phyloP scores from a whole-genome alignment of 2,797 vertebrate genomes.

The Ispidina picta region DNA sequence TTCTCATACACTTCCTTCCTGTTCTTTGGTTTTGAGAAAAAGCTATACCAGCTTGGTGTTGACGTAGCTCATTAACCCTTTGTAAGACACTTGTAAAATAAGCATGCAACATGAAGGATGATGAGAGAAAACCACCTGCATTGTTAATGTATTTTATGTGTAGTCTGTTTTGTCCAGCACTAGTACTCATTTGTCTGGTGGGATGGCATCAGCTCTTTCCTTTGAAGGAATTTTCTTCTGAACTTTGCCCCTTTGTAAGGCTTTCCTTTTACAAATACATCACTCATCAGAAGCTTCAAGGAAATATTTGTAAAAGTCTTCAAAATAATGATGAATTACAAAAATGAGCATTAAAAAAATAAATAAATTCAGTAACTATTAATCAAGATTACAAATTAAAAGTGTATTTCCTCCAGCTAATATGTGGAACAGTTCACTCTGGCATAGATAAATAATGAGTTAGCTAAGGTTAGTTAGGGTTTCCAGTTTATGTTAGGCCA shows the following conservation, averaged over 20 bases:
- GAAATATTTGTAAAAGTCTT: slow-evolving; percentile 45
- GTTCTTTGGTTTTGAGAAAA: background rate
- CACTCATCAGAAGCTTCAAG: slow-evolving; percentile 6
- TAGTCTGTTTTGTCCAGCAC: background rate
- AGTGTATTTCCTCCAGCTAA: slow-evolving; percentile 40
- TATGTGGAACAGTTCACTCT: slow-evolving; percentile 39
- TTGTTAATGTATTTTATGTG: background rate
- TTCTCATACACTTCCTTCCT: background rate
- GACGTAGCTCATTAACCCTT: background rate
- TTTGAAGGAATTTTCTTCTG: background rate
- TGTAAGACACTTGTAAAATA: background rate
- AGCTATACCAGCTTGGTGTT: background rate
- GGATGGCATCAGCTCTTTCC: background rate
- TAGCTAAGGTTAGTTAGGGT: background rate
- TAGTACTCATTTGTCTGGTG: background rate
- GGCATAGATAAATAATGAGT: slow-evolving; percentile 58
- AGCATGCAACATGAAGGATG: background rate
- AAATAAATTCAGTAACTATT: slow-evolving; percentile 47
- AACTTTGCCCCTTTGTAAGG: background rate
- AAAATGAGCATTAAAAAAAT: slow-evolving; percentile 49
- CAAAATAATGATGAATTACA: slow-evolving; percentile 42
- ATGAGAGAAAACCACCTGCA: background rate
- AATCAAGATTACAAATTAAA: slow-evolving; percentile 49
- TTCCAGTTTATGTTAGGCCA: slow-evolving; percentile 28
- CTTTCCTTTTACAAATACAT: slow-evolving; percentile 21